Percentiles rank a stretch among this genome's conserved stretches.
These are phyloP conservation scores for Unio delphinus DNA, from an alignment of 2,888 invertebrate genomes.

Conservation along the genomic window DNA sequence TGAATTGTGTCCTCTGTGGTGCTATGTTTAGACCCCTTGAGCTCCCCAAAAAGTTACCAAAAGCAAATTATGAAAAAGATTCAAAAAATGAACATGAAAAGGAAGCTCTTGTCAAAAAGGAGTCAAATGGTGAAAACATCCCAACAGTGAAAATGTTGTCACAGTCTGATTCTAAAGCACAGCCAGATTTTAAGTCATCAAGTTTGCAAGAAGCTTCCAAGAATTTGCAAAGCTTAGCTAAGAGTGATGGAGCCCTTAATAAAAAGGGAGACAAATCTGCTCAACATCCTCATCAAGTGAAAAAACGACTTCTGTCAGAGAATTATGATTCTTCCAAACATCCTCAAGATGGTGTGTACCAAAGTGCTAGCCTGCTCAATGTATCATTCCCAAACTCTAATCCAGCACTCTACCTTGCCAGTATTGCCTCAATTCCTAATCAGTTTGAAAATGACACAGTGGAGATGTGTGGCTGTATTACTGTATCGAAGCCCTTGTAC, in stretches of 20 bases:
- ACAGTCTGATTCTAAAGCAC: neutral
- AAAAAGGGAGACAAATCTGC: slow-evolving; percentile 9
- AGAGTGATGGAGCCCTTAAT: slow-evolving; percentile 42
- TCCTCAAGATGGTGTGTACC: slow-evolving; percentile 82
- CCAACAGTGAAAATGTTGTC: slow-evolving; percentile 1
- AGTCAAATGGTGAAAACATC: slow-evolving; percentile 1
- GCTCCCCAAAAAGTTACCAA: slow-evolving; percentile 77
- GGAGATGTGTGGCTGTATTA: slow-evolving; percentile 57
- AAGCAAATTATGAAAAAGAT: slow-evolving; percentile 10
- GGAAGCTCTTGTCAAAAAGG: slow-evolving; percentile 17
- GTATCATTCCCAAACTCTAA: slow-evolving; percentile 72
- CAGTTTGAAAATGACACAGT: slow-evolving; percentile 41
- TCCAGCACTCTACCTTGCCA: slow-evolving; percentile 66
- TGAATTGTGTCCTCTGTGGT: slow-evolving; percentile 92
- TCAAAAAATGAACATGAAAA: slow-evolving; percentile 10
- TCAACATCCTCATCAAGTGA: too few relatives aligned
- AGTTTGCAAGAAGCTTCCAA: slow-evolving; percentile 3
- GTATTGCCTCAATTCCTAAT: slow-evolving; percentile 64
- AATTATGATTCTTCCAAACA: slow-evolving; percentile 13
- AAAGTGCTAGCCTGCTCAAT: slow-evolving; percentile 83
- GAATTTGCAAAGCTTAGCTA: slow-evolving; percentile 13
- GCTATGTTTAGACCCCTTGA: slow-evolving; percentile 89
- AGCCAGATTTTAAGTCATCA: neutral
- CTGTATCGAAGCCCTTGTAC: slow-evolving; percentile 43
- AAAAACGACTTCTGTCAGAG: slow-evolving; percentile 21